These are phyloP conservation scores for Mionectes olivaceus DNA, from an alignment of 2,797 vertebrate genomes.

Conservation along the genomic window DNA sequence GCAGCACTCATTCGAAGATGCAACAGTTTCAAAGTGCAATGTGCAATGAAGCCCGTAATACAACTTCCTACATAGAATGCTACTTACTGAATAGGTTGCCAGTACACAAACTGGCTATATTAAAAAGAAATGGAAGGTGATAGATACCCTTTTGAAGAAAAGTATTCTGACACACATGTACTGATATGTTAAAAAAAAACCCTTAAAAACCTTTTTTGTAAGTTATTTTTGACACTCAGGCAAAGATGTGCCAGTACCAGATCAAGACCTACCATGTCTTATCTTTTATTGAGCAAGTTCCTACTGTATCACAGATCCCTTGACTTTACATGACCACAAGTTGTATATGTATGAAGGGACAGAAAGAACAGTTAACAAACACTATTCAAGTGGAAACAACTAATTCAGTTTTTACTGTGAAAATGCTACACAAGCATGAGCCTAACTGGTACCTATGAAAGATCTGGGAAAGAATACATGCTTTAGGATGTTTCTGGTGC, in stretches of 20 bases:
- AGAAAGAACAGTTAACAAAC: background rate
- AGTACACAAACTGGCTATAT: background rate
- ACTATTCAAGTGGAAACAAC: background rate
- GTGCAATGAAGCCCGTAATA: background rate
- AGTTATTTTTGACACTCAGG: background rate
- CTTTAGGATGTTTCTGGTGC: background rate
- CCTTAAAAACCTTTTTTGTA: background rate
- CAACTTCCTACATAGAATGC: background rate
- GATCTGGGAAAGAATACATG: background rate
- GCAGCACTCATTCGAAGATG: background rate
- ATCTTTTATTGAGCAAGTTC: background rate
- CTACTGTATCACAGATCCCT: background rate
- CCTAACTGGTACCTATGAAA: background rate
- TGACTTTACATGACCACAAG: background rate
- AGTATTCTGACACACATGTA: background rate
- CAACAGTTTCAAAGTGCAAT: background rate
- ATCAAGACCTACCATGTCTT: background rate
- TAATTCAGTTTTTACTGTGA: background rate
- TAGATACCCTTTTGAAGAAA: background rate
- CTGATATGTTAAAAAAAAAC: background rate
- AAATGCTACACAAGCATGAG: background rate
- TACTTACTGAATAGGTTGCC: background rate
- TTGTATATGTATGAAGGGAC: rapidly evolving
- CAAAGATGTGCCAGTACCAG: background rate
- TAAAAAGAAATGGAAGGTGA: background rate